These are phyloP conservation scores for Chironomus tepperi DNA, from an alignment of 1,140 invertebrate species.

Conservation along the genomic window DNA sequence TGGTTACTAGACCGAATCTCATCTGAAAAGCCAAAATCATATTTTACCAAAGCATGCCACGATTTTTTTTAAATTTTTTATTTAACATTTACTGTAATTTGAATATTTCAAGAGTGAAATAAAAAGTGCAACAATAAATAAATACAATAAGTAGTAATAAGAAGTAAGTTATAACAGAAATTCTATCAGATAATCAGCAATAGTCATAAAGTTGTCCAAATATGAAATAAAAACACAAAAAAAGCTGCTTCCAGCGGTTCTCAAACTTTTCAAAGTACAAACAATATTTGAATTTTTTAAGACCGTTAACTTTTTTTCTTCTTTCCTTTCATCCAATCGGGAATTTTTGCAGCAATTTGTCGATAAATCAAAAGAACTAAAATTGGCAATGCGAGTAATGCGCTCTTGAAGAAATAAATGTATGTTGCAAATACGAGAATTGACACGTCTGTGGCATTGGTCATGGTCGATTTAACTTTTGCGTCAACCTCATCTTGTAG, in stretches of 20 bases:
- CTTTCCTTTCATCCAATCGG: conserved; percentile 38
- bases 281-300: background rate
- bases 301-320: conserved; percentile 25
- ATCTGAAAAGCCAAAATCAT: too few species aligned
- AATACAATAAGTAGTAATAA: background rate
- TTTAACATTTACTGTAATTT: too few species aligned
- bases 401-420: conserved; percentile 67
- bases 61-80: too few species aligned
- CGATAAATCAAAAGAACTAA: conserved; percentile 65
- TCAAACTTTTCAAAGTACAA: background rate
- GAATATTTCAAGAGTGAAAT: too few species aligned
- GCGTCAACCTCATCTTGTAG: conserved; percentile 49
- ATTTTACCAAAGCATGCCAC: too few species aligned
- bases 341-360: conserved; percentile 48
- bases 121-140: too few species aligned
- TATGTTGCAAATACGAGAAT: conserved; percentile 54
- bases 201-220: background rate
- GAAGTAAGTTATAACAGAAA: background rate
- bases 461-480: conserved; percentile 55
- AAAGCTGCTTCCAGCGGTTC: background rate
- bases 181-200: background rate
- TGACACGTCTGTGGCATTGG: conserved; percentile 59
- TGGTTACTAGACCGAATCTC: too few species aligned
- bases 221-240: background rate
- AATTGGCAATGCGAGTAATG: conserved; percentile 63